Base-by-base conservation (phyloP, 2,888 invertebrate species). In the Perdita meconis region DNA sequence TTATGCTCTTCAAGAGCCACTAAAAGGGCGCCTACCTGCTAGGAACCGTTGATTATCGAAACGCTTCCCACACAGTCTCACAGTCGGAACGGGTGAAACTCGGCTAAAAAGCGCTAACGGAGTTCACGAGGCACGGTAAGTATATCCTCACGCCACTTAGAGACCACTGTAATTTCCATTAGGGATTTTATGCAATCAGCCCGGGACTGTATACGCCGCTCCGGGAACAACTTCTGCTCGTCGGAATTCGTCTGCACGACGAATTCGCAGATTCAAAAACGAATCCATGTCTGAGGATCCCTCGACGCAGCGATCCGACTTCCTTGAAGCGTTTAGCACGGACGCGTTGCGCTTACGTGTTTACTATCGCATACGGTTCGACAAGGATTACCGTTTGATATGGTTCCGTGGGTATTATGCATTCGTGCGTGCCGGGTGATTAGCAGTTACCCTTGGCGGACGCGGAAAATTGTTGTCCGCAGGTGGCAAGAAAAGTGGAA, bases 31-130 rank as follows among this genome's bases (percentile, higher is more conserved):
- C 90, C 88, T 91, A 91, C 90, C 91, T 92, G 90, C 88, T 89
- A 89, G 88, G 30, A 91, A 91, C 92, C 92, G 89, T 90, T 92
- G 92, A 92, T 92, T 92, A 92, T 89, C 90, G 88, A 91, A 89
- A 89, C 89, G 87, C 91, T 92, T 92, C 92, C 92, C 92, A 92
- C 91, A 92, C 92, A 89, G 81, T 85, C 86, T 83, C 82, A 82
- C 81, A 89, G 83, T 85, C 80, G 83, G 79, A 88, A 86, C 86
- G 84, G 89, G 89, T 90, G 86, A 85, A 89, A 88, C 85, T 89
- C 81, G 63, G 82, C 81, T 86, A 89, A 89, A 90, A 89, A 87
- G 88, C 86, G 86, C 87, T 87, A 89, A 89, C 89, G 84, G 86
- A 87, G 84, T 85, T 87, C 86, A 84, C 84, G 80, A 82, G 75